Evolutionary conservation across 2,113 vertebrate species (phyloP), one percentile per base, ranked within the genome.

Genomic region (Acrocephalus kingi): DNA sequence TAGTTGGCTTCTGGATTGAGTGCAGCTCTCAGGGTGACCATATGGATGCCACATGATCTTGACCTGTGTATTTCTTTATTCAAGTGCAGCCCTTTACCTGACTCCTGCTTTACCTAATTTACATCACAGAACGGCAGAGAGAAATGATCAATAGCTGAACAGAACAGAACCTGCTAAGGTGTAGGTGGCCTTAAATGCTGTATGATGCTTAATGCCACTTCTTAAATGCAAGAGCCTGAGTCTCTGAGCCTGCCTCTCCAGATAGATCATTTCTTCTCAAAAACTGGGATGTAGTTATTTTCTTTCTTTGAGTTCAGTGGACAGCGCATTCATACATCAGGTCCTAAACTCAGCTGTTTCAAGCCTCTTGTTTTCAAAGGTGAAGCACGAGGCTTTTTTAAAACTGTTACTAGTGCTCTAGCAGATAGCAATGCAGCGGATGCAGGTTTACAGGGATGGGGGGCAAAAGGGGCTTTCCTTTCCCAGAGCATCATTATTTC

Each of bases 351-450:
- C 62, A 41, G 9, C 17, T 52, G 10, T 90, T 95, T 84, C 31
- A 77, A 89, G 37, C 12, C 31, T 93, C 7, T 76, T 49, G 5
- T 27, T 87, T 84, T 84, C 68, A 71, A 74, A 89, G 24, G 13
- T 0, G 2, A 23, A 87, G n/a, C n/a, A 41, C 0, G 2, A 58
- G 15, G 1, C 12, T 51, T 27, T 39, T 76, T 59, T 13, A 2
- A 45, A 58, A 56, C 11, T 52, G 8, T 52, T 88, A 25, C 4
- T 7, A 33, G 19, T 30, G 7, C 31, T 66, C 31, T 77, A 84
- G 55, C 39, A 89, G 68, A 54, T 18, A 28, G 8, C 7, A 39
- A 4, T 5, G 21, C 39, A 83, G 39, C 58, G 59, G 43, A 46
- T 59, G 13, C 9, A 59, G 22, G 9, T 63, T 63, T 74, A 27